These are phyloP conservation scores for Thereva nobilitata DNA, from an alignment of 2,888 invertebrate species.

Conservation along the genomic window DNA sequence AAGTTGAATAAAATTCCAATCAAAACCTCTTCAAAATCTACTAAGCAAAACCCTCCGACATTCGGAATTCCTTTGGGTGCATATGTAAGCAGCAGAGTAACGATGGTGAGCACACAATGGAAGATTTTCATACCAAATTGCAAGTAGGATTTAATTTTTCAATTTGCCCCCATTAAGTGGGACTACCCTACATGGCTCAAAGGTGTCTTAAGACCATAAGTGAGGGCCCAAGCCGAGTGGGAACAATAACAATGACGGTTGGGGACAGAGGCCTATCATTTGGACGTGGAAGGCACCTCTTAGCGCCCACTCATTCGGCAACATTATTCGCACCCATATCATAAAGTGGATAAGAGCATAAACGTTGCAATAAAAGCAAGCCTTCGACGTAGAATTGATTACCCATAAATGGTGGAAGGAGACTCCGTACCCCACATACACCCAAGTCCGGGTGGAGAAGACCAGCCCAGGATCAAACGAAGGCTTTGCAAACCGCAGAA, in stretches of 20 bases:
- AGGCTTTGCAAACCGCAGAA: constrained; percentile 8
- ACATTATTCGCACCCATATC: constrained; percentile 36
- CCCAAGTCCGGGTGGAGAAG: no score
- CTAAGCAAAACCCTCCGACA: no score
- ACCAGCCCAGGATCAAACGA: no score
- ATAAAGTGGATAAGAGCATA: constrained; percentile 29
- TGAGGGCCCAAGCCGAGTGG: background rate
- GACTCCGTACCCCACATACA: constrained; percentile 1
- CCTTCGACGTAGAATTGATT: constrained; percentile 30
- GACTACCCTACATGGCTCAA: constrained; percentile 25
- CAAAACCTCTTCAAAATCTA: no score
- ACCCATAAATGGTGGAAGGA: constrained; percentile 32
- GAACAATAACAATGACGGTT: constrained; percentile 22
- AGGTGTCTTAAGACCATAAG: constrained; percentile 11
- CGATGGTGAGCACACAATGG: constrained; percentile 24
- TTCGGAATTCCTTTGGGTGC: background rate
- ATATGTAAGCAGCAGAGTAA: constrained; percentile 9
- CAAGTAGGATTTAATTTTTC: constrained; percentile 30
- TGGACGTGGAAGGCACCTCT: constrained; percentile 22
- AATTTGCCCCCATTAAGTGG: constrained; percentile 27
- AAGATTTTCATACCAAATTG: constrained; percentile 30
- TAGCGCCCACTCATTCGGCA: constrained; percentile 31
- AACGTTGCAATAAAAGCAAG: constrained; percentile 20
- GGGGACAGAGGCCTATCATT: constrained; percentile 24
- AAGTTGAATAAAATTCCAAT: no score